Conservation (phyloP, 2,797 vertebrate species). For the Schizothorax lantsangensis region DNA sequence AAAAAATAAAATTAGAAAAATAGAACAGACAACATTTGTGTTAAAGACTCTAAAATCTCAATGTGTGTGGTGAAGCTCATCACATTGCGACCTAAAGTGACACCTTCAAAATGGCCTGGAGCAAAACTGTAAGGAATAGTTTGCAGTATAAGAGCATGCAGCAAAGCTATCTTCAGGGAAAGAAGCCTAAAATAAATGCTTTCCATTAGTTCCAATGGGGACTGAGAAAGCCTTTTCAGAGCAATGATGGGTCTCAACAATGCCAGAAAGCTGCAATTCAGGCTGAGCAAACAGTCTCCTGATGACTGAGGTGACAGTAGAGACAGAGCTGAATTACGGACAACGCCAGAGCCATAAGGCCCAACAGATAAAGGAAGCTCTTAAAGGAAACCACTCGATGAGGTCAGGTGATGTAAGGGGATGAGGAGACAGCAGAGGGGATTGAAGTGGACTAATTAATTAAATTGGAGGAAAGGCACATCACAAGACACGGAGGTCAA, state of each 20-base stretch:
- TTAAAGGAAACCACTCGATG: neutral
- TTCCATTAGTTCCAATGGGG: neutral
- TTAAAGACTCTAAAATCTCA: neutral
- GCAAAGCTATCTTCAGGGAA: neutral
- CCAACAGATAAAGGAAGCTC: neutral
- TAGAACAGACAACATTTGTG: neutral
- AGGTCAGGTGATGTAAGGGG: conserved; percentile 6
- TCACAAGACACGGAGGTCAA: neutral
- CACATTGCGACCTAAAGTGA: neutral
- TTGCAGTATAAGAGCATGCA: neutral
- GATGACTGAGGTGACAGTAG: neutral
- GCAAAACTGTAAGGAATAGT: neutral
- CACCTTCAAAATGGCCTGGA: neutral
- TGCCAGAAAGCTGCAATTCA: neutral
- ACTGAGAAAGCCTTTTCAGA: neutral
- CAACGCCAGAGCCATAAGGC: neutral
- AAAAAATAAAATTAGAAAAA: neutral
- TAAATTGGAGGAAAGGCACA: conserved; percentile 8
- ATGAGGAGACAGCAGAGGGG: conserved; percentile 24
- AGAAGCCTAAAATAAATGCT: neutral
- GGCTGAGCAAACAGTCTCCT: neutral
- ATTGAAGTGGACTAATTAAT: conserved; percentile 14
- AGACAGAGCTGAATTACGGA: neutral
- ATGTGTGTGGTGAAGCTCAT: neutral
- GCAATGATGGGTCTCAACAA: neutral